Evolutionary conservation across 2,888 invertebrate genomes (phyloP).

Genomic region (Mythimna impura): DNA sequence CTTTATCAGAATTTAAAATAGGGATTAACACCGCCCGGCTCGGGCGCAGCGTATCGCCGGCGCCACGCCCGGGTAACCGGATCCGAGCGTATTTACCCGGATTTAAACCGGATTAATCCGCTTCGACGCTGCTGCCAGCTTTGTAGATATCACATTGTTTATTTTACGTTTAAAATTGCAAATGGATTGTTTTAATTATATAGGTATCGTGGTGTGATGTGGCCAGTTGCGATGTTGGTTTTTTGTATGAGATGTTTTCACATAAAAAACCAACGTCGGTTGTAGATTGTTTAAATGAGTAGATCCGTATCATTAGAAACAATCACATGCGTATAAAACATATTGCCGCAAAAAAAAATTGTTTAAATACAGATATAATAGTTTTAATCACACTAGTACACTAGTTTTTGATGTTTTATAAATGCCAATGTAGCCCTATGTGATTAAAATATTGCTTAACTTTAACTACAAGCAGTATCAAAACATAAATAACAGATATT

Average conservation of each 20-base stretch:
- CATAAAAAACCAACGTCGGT: neutral
- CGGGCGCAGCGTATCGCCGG: slow-evolving; percentile 81
- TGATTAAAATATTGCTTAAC: too few relatives aligned
- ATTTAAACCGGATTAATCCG: slow-evolving; percentile 82
- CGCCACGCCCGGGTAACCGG: slow-evolving; percentile 74
- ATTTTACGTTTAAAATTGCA: slow-evolving; percentile 83
- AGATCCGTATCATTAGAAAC: too few relatives aligned
- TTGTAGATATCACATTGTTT: slow-evolving; percentile 87
- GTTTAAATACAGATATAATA: neutral
- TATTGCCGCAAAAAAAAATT: neutral
- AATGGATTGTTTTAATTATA: slow-evolving; percentile 78
- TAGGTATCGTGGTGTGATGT: slow-evolving; percentile 38
- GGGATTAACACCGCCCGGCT: slow-evolving; percentile 87
- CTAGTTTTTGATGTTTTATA: neutral
- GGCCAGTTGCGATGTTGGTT: slow-evolving; percentile 17
- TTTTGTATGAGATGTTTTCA: slow-evolving; percentile 1
- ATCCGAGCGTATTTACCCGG: slow-evolving; percentile 76
- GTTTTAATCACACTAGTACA: too few relatives aligned
- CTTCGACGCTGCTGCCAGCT: slow-evolving; percentile 77
- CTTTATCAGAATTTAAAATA: slow-evolving; percentile 89
- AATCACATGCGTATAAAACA: too few relatives aligned
- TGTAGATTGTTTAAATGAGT: neutral
- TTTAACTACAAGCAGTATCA: too few relatives aligned
- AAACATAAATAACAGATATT: too few relatives aligned
- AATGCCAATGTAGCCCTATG: too few relatives aligned